Percentiles rank a stretch among this genome's conserved stretches.
Conservation (phyloP, 2,888 invertebrate genomes). For the Chloromyia formosa region DNA sequence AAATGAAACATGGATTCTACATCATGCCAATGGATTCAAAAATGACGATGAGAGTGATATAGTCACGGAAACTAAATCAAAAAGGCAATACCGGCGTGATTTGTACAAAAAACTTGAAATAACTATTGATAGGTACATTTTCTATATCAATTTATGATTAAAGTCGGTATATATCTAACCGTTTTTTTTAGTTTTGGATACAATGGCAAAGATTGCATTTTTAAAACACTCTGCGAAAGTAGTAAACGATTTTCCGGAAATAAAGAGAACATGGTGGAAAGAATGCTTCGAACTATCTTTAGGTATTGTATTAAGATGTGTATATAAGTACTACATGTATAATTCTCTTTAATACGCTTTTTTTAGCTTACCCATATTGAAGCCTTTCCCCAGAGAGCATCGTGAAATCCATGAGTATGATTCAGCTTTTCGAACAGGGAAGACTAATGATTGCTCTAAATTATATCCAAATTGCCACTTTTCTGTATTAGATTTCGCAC, state of each 20-base stretch:
- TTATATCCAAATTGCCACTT: conserved; percentile 71
- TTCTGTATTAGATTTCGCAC: conserved; percentile 76
- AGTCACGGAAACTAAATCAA: conserved; percentile 57
- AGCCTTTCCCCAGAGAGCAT: conserved; percentile 71
- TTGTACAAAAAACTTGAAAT: conserved; percentile 59
- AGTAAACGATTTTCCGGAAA: conserved; percentile 72
- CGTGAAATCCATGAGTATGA: conserved; percentile 74
- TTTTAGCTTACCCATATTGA: conserved; percentile 73
- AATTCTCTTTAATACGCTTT: no score
- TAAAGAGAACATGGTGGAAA: conserved; percentile 73
- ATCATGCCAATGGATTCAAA: conserved; percentile 14
- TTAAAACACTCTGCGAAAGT: conserved; percentile 79
- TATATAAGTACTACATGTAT: no score
- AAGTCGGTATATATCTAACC: no score
- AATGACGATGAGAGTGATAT: conserved; percentile 35
- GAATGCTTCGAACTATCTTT: conserved; percentile 76
- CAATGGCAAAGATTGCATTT: conserved; percentile 75
- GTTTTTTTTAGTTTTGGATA: conserved; percentile 65
- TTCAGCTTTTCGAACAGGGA: conserved; percentile 70
- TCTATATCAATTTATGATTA: no score
- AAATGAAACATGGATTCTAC: conserved; percentile 33
- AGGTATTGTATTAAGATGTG: conserved; percentile 66
- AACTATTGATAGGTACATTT: conserved; percentile 76
- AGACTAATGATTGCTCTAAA: conserved; percentile 66
- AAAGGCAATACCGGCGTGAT: conserved; percentile 63